These are phyloP conservation scores for Abrostola triplasia DNA, from an alignment of 2,888 invertebrate genomes.

Conservation along the genomic window DNA sequence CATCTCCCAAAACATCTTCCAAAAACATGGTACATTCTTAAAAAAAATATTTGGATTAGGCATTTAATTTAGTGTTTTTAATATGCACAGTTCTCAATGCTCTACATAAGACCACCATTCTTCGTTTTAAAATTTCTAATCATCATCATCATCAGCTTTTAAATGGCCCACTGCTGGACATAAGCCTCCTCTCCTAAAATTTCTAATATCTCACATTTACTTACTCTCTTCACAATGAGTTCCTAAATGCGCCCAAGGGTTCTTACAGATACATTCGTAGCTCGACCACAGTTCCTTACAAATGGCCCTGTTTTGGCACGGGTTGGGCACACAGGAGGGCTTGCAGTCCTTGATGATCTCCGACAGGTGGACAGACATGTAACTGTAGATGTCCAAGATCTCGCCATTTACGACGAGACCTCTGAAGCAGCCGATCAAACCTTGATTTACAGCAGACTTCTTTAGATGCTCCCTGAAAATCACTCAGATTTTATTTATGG, in stretches of 20 bases:
- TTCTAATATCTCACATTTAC: constrained; percentile 62
- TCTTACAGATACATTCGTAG: constrained; percentile 97
- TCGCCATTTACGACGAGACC: constrained; percentile 97
- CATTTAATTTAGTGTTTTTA: too few relatives aligned
- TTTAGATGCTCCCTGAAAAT: constrained; percentile 92
- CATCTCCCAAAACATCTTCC: too few relatives aligned
- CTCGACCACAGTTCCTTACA: constrained; percentile 98
- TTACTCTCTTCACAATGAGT: constrained; percentile 96
- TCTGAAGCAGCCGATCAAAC: constrained; percentile 97
- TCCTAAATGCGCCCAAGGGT: constrained; percentile 97
- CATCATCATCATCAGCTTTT: too few relatives aligned
- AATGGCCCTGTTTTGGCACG: constrained; percentile 96
- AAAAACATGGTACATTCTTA: too few relatives aligned
- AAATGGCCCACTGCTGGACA: too few relatives aligned
- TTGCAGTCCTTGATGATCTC: constrained; percentile 98
- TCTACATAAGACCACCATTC: too few relatives aligned
- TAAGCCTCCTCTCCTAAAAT: too few relatives aligned
- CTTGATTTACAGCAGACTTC: constrained; percentile 95
- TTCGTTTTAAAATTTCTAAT: too few relatives aligned
- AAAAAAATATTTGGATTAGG: too few relatives aligned
- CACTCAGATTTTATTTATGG: not conserved
- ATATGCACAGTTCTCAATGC: too few relatives aligned
- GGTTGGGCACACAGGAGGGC: constrained; percentile 97
- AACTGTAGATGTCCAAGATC: constrained; percentile 96
- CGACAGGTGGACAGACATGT: constrained; percentile 96